These are phyloP conservation scores for Eriosoma lanigerum DNA, from an alignment of 1,140 invertebrate species.

Conservation along the genomic window DNA sequence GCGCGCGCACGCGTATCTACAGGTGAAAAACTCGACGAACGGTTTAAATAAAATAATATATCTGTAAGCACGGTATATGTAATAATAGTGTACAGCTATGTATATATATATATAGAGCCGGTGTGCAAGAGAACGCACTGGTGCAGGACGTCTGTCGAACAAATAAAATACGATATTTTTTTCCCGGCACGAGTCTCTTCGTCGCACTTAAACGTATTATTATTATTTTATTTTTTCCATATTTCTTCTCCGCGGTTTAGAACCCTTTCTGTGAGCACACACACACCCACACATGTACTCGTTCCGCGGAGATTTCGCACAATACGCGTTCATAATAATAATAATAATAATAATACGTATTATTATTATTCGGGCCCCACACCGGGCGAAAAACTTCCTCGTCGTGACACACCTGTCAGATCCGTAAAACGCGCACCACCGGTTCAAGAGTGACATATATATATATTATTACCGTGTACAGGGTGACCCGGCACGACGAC, in stretches of 20 bases:
- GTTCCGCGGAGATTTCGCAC: not conserved
- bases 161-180: not conserved
- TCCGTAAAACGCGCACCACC: no score
- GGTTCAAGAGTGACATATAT: no score
- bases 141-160: not conserved
- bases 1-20: not conserved
- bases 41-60: not conserved
- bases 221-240: not conserved
- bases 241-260: not conserved
- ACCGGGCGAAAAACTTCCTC: slow-evolving; percentile 20
- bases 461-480: no score
- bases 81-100: not conserved
- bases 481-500: no score
- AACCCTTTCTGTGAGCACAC: not conserved
- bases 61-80: not conserved
- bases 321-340: not conserved
- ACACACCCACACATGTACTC: not conserved
- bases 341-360: no score
- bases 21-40: not conserved
- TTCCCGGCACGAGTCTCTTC: not conserved
- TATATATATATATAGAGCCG: not conserved
- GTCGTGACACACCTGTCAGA: not conserved
- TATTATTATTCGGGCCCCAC: no score
- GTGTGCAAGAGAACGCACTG: no score
- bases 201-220: not conserved